Evolutionary conservation across 1,140 invertebrate genomes (phyloP), one percentile per base, ranked within the genome.

Genomic region (Olivierus martensii): DNA sequence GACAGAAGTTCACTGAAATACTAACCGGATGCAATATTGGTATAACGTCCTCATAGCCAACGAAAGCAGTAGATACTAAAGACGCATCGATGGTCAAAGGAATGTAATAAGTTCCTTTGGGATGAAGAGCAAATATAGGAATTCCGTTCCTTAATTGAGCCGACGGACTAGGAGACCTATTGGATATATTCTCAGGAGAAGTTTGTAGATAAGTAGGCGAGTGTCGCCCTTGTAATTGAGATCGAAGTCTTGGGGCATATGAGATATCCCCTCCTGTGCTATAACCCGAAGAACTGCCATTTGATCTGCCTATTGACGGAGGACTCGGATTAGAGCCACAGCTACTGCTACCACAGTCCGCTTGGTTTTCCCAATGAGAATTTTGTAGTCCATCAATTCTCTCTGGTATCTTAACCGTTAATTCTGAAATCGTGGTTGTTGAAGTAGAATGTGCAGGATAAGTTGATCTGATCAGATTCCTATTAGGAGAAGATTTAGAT

Each of bases 61-160:
- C 75, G 2, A 88, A 69, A 58, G 81, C 79, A 0, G 84, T 81
- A 55, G 81, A 68, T 15, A 93, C 66, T 14, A 82, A 69, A 15
- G 81, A 74, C 46, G 82, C 79, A 57, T 91, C 86, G 14, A 94
- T 76, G n/a, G 85, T 87, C 41, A 93, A 67, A 4, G 90, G 91
- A 46, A 94, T 77, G 67, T 94, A 95, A 65, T 84, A 93, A n/a
- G 83, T 80, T 15, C 89, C 88, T 68, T 81, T 76, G 19, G 83
- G 79, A 67, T 89, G 85, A 1, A 90, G 69, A 0, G 82, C 82
- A 65, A 89, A 89, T 19, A 85, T 82, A 2, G 85, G 84, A 3
- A 87, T 76, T 3, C 56, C 62, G 9, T 63, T 71, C 28, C 28
- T 28, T 28, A 28, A 6, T 28, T 28, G 28, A 59, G 61, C 70